phyloP scores from a whole-genome alignment of 2,888 invertebrate species.

The Rutpela maculata region DNA sequence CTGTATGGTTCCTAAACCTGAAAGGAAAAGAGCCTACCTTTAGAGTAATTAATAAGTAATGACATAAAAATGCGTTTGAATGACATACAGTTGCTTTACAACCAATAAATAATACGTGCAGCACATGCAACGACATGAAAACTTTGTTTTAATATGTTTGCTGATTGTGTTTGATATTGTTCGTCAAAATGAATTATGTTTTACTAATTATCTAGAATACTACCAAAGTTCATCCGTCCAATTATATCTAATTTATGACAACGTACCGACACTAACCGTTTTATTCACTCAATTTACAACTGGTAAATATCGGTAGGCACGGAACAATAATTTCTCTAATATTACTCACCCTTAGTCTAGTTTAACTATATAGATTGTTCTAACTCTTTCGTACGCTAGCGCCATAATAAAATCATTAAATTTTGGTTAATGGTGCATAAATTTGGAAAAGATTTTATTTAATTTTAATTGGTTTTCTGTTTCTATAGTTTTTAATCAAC shows the following conservation, averaged over 20 bases:
- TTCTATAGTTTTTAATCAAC: too few relatives aligned
- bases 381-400: slow-evolving; percentile 22
- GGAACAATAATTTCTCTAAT: slow-evolving; percentile 60
- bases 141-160: slow-evolving; percentile 24
- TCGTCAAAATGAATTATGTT: slow-evolving; percentile 66
- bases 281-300: slow-evolving; percentile 68
- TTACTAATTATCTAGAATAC: slow-evolving; percentile 68
- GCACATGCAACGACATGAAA: slow-evolving; percentile 23
- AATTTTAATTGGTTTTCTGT: too few relatives aligned
- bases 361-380: slow-evolving; percentile 8
- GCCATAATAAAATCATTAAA: slow-evolving; percentile 21
- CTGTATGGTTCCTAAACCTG: too few relatives aligned
- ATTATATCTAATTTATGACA: slow-evolving; percentile 70
- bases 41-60: not conserved
- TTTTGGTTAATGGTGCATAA: slow-evolving; percentile 12
- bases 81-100: not conserved
- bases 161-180: slow-evolving; percentile 50
- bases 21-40: too few relatives aligned
- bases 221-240: slow-evolving; percentile 70
- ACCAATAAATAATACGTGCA: slow-evolving; percentile 1
- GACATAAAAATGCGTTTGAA: not conserved
- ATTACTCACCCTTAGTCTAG: slow-evolving; percentile 11
- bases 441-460: not conserved
- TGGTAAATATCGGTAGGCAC: slow-evolving; percentile 69
- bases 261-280: slow-evolving; percentile 68